Conservation (phyloP, 1,140 invertebrate species). For the Phenacoccus solenopsis region DNA sequence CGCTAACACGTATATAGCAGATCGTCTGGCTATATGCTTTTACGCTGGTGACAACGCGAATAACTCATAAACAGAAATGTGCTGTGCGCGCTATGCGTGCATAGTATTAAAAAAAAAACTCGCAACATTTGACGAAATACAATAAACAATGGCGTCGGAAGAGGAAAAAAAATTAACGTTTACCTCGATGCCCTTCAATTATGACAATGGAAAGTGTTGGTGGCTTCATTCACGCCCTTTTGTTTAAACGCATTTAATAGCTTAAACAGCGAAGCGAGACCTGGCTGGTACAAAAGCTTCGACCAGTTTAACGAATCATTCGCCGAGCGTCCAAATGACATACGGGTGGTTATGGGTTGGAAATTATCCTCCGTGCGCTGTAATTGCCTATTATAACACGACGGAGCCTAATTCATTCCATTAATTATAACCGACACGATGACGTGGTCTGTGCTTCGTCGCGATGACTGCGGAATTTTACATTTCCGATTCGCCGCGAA, state of each 20-base stretch:
- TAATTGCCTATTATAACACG: neutral
- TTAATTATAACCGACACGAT: neutral
- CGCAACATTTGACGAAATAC: too few species aligned
- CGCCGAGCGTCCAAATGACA: neutral
- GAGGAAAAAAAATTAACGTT: neutral
- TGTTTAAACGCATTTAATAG: slow-evolving; percentile 3
- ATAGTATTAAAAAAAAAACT: too few species aligned
- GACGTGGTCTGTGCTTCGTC: neutral
- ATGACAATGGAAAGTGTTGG: neutral
- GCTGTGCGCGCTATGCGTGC: too few species aligned
- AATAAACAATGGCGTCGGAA: neutral
- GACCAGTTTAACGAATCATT: neutral
- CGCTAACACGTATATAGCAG: too few species aligned
- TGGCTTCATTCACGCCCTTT: neutral
- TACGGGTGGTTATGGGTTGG: neutral
- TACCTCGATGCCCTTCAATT: slow-evolving; percentile 1
- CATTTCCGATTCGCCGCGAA: neutral
- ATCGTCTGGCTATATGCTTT: too few species aligned
- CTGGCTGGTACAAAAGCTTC: neutral
- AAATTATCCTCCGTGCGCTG: neutral
- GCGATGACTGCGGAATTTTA: too few species aligned
- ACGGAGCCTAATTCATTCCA: neutral
- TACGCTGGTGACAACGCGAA: too few species aligned
- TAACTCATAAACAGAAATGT: too few species aligned
- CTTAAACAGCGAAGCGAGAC: neutral